Evolutionary conservation across 2,113 vertebrate genomes (phyloP).

Genomic region (Vulpes lagopus): DNA sequence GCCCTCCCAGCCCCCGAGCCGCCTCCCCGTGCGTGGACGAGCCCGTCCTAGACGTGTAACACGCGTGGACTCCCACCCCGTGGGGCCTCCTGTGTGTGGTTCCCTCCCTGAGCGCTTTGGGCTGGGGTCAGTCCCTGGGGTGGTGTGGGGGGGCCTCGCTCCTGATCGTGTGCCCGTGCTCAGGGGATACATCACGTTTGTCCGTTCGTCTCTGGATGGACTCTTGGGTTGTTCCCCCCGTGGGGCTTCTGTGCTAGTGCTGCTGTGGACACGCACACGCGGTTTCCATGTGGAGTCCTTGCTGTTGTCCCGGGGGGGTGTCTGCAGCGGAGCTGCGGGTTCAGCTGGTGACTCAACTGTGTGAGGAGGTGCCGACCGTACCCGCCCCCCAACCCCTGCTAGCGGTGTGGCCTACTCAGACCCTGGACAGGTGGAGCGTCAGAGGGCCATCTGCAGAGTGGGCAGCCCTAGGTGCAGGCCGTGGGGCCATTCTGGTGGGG

Average conservation of each 20-base stretch:
- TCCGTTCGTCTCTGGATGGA: accelerated
- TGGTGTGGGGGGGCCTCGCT: accelerated
- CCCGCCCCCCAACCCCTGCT: neutral
- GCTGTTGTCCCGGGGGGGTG: accelerated
- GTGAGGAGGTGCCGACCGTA: neutral
- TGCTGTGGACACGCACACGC: accelerated
- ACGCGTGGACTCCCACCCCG: neutral
- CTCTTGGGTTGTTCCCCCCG: neutral
- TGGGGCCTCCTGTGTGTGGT: neutral
- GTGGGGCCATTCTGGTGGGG: too few relatives aligned
- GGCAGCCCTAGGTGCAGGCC: neutral
- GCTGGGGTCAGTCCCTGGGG: neutral
- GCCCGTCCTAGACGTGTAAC: neutral
- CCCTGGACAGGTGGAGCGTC: neutral
- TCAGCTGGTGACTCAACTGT: neutral
- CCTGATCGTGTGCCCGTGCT: accelerated
- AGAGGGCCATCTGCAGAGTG: neutral
- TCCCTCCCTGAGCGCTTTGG: neutral
- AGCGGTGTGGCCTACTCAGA: neutral
- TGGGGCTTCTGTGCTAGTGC: neutral
- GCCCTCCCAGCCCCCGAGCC: neutral
- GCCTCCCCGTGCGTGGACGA: neutral
- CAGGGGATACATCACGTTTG: neutral
- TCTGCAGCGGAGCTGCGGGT: neutral
- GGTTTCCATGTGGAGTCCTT: neutral